Percentiles rank a stretch among this genome's conserved stretches.
These are phyloP conservation scores for Cyclura pinguis DNA, from an alignment of 2,797 vertebrate species.

Conservation along the genomic window DNA sequence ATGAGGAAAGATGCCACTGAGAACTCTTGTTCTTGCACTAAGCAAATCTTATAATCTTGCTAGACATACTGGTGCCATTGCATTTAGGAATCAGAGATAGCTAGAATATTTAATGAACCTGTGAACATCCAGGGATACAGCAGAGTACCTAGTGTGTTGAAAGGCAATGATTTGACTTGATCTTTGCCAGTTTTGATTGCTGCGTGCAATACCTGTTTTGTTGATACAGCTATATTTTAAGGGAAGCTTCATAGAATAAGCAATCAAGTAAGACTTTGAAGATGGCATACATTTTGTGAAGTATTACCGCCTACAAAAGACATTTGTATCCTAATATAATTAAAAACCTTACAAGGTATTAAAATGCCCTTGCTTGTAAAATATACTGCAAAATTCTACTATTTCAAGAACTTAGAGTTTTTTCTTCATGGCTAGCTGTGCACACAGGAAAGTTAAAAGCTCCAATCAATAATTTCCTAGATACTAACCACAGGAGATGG, in stretches of 20 bases:
- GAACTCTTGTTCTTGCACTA: not conserved
- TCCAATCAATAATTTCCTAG: conserved; percentile 17
- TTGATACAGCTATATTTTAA: not conserved
- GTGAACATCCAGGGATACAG: conserved; percentile 11
- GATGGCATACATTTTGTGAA: not conserved
- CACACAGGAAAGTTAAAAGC: conserved; percentile 9
- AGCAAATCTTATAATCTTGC: conserved; percentile 3
- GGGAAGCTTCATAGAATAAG: conserved; percentile 21
- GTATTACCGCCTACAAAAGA: not conserved
- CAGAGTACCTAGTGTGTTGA: not conserved
- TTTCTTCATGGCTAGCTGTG: not conserved
- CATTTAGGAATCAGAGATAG: conserved; percentile 35
- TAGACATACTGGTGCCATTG: conserved; percentile 44
- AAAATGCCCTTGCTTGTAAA: conserved; percentile 30
- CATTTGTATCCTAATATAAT: not conserved
- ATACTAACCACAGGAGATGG: conserved; percentile 11
- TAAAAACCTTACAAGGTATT: not conserved
- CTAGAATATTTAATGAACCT: conserved; percentile 40
- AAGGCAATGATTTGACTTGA: conserved; percentile 21
- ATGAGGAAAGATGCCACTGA: not conserved
- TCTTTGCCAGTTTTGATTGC: not conserved
- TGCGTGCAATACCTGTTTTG: not conserved
- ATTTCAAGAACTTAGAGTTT: conserved; percentile 22
- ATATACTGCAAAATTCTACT: not conserved
- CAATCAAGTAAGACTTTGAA: conserved; percentile 31